Base-by-base conservation (phyloP, 2,113 vertebrate species). In the Crocuta crocuta region DNA sequence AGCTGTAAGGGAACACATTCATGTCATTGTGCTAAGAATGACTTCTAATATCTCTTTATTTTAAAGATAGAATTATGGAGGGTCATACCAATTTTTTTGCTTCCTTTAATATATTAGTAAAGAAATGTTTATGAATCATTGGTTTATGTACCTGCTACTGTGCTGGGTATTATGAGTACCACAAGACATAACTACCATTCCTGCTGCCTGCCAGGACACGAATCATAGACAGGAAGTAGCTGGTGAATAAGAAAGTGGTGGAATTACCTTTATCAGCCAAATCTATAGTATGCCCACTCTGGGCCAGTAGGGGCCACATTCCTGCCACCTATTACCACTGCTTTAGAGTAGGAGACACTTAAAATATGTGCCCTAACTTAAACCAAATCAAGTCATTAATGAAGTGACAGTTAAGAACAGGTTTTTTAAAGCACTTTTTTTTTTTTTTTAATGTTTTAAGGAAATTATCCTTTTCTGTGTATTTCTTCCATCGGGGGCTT, bases 391-490 rank as follows among this genome's bases (percentile, higher is more conserved):
- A 85, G 28, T 66, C 55, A 71, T 70, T 48, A 35, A 35, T 61
- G 35, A 88, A 92, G 68, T 83, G 70, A 55, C 48, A 70, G 33
- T 87, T 45, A 89, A 81, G 35, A 81, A 33, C 21, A 79, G 9
- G 4, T 21, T 53, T 85, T 94, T 70, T 33, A 28, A 91, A 89
- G 43, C 71, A 12, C 81, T 55, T 7, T 61, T 55, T 73, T 24
- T 50, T 61, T 50, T 71, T 43, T 45, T 45, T 81, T 73, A 88
- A 16, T 68, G 21, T 48, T 73, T 43, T 23, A 39, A 71, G 66
- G 68, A 94, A 91, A 88, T 89, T 71, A 28, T 48, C 39, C 13
- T 97, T 94, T 84, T 91, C 80, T 71, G 15, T 81, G 33, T 91
- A 17, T 90, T 79, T 95, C 50, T 28, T 88, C 61, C 58, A 2